Percentiles rank a stretch among this genome's conserved stretches.
Evolutionary conservation across 2,113 vertebrate species (phyloP).

Genomic region (Eulemur rufifrons): DNA sequence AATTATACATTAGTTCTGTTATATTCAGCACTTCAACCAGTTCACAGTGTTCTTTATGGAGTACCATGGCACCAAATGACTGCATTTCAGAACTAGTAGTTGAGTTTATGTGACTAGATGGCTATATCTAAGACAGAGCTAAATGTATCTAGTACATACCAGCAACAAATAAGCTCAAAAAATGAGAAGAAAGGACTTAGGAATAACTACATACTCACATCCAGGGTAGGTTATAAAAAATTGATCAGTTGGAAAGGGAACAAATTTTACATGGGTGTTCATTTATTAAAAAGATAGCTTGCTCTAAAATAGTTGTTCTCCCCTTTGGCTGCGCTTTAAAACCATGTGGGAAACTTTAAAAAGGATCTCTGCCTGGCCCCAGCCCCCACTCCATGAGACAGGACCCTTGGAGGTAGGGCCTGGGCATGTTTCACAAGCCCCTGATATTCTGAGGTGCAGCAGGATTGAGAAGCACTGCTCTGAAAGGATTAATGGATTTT

Average conservation of each 20-base stretch:
- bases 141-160: neutral
- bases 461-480: neutral
- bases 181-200: neutral
- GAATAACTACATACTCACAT: neutral
- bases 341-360: neutral
- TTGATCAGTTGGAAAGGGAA: neutral
- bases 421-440: neutral
- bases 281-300: neutral
- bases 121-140: neutral
- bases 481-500: neutral
- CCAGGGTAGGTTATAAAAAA: conserved; percentile 24
- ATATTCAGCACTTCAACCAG: neutral
- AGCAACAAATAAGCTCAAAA: neutral
- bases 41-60: neutral
- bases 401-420: neutral
- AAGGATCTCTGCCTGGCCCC: neutral
- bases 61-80: neutral
- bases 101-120: neutral
- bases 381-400: neutral
- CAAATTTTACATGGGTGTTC: neutral
- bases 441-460: neutral
- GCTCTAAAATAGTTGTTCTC: conserved; percentile 5
- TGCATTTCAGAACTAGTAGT: neutral
- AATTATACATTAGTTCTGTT: conserved; percentile 4
- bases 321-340: neutral